Evolutionary conservation across 2,113 vertebrate species (phyloP).

Genomic region (Arothron firmamentum): DNA sequence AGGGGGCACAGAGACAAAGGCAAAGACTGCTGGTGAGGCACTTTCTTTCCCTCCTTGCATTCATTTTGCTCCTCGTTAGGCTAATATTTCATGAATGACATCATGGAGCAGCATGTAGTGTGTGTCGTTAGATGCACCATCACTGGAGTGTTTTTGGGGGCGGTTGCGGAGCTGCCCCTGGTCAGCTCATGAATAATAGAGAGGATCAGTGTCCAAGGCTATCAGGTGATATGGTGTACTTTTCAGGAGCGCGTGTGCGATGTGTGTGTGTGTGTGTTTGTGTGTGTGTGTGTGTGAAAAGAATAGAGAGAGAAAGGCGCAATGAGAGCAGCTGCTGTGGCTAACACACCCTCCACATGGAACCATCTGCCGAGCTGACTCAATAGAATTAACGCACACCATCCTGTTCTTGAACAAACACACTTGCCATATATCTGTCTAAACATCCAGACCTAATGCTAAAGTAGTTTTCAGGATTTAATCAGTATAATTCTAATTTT

Average conservation of each 20-base stretch:
- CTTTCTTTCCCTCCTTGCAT: slow-evolving; percentile 11
- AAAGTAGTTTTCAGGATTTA: too few species aligned
- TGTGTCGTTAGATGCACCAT: neutral
- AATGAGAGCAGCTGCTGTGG: slow-evolving; percentile 58
- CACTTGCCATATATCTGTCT: neutral
- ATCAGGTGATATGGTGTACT: slow-evolving; percentile 59
- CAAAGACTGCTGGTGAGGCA: slow-evolving; percentile 12
- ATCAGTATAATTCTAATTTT: too few species aligned
- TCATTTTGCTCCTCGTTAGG: neutral
- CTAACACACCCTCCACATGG: slow-evolving; percentile 47
- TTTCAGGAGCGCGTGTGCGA: slow-evolving; percentile 37
- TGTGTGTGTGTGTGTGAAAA: slow-evolving; percentile 31
- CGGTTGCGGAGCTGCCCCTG: slow-evolving; percentile 4
- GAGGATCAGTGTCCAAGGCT: slow-evolving; percentile 54
- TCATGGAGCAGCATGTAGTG: slow-evolving; percentile 11
- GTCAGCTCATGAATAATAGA: slow-evolving; percentile 66
- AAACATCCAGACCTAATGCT: too few species aligned
- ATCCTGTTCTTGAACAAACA: slow-evolving; percentile 6
- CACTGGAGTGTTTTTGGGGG: too few species aligned
- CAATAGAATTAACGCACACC: slow-evolving; percentile 21
- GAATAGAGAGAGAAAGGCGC: slow-evolving; percentile 44
- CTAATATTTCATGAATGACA: slow-evolving; percentile 34
- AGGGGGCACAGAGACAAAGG: slow-evolving; percentile 25
- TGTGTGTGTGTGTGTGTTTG: slow-evolving; percentile 14
- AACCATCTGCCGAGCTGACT: slow-evolving; percentile 57